Evolutionary conservation across 2,113 vertebrate genomes (phyloP), one percentile per base, ranked within the genome.

Genomic region (Neolamprologus sp.): DNA sequence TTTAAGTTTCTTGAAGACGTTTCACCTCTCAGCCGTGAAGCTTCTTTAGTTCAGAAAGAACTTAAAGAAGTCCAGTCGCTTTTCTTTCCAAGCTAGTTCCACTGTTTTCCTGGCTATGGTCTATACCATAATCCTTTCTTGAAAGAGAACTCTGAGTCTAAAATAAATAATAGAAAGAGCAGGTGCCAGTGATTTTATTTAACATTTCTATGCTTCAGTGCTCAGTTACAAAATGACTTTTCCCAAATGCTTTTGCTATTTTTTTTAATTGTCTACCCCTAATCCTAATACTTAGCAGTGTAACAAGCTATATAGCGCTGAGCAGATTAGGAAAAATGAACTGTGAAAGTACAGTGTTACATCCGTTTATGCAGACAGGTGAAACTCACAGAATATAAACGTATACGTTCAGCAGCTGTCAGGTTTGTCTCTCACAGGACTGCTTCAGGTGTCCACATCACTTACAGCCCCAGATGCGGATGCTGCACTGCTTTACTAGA

Each of bases 391-490:
- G 7, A 53, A 49, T 40, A 42, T 63, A 42, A 21, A 78, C 14
- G 7, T 9, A 23, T 37, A 4, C 58, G 84, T 19, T 63, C 12
- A 63, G 6, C 53, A 26, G 68, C 31, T 17, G 12, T 49, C 58
- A 31, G 23, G 68, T 47, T 47, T 51, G 37, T 73, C 55, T 53
- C 23, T 82, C 57, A 63, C 53, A 53, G 19, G 17, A 28, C 12
- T 78, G 33, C 53, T 83, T 83, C 80, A 82, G 65, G 47, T 3
- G 53, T 81, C 71, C 73, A 81, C 55, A 65, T 83, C 68, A 37
- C 60, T 91, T 96, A 94, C 68, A 96, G 92, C 82, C 95, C 94
- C 81, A 94, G 54, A 90, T 94, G 90, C 68, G 87, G 89, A 65
- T 78, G 91, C 7, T 87, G 40, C 86, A 87, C 58, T 31, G 60